These are phyloP conservation scores for Sitophilus oryzae DNA, from an alignment of 1,140 invertebrate species.

Conservation along the genomic window DNA sequence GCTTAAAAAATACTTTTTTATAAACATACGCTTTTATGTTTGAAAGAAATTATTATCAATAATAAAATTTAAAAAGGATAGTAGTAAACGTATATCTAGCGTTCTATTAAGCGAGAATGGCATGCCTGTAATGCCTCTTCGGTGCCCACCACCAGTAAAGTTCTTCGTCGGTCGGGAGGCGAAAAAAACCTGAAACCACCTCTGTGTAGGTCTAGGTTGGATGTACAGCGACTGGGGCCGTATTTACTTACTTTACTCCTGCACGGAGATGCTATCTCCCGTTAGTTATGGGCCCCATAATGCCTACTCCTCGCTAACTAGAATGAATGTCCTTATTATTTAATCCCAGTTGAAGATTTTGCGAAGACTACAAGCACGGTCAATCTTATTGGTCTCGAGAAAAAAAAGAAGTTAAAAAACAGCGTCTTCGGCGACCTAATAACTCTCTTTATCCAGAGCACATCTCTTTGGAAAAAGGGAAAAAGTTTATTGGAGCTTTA, in stretches of 20 bases:
- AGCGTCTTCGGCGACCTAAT: neutral
- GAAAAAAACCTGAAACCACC: constrained; percentile 21
- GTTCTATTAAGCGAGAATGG: constrained; percentile 23
- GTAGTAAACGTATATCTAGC: no score
- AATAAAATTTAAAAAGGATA: no score
- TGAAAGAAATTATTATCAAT: no score
- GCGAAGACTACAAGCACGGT: neutral
- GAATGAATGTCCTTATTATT: constrained; percentile 38
- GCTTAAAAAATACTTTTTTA: no score
- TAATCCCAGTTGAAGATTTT: constrained; percentile 27
- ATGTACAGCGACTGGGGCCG: constrained; percentile 18
- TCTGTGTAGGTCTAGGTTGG: constrained; percentile 26
- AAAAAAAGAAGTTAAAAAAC: neutral
- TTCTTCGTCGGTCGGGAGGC: constrained; percentile 17
- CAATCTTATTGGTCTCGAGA: neutral
- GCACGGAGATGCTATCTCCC: constrained; percentile 34
- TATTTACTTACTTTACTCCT: constrained; percentile 18
- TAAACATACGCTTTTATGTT: no score
- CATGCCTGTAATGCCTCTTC: constrained; percentile 16
- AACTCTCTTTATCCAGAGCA: no score
- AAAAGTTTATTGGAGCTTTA: no score
- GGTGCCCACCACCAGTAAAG: constrained; percentile 19
- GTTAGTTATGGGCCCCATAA: constrained; percentile 38
- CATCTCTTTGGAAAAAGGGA: no score
- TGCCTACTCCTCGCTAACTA: constrained; percentile 34